Conservation (phyloP, 1,140 invertebrate genomes). For the Globodera rostochiensis region DNA sequence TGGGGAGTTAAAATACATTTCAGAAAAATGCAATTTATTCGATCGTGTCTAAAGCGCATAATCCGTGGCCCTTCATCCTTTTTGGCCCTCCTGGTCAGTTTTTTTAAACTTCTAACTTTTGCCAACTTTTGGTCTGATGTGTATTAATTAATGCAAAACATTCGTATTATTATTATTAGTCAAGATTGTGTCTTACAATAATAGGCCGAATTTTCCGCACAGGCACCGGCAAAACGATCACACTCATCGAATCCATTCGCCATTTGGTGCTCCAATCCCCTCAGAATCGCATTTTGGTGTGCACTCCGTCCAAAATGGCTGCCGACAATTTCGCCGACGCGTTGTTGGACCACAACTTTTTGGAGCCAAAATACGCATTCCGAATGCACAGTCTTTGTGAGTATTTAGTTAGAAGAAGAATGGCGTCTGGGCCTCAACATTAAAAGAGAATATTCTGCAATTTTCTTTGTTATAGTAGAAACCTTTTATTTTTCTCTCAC, state of each 20-base stretch:
- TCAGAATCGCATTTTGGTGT: slow-evolving; percentile 36
- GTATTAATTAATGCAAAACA: too few species aligned
- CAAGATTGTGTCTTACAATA: neutral
- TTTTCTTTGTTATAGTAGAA: too few species aligned
- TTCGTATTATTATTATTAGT: slow-evolving; percentile 6
- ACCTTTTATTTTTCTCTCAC: too few species aligned
- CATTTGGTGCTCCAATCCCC: slow-evolving; percentile 30
- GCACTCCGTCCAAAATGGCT: slow-evolving; percentile 44
- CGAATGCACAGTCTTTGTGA: slow-evolving; percentile 42
- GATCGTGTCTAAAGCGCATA: slow-evolving; percentile 29
- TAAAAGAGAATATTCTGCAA: too few species aligned
- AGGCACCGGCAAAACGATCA: slow-evolving; percentile 43
- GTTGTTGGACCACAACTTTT: slow-evolving; percentile 28
- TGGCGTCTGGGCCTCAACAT: too few species aligned
- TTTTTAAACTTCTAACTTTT: too few species aligned
- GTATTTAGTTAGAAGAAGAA: neutral
- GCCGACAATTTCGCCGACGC: slow-evolving; percentile 44
- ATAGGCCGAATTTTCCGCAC: neutral
- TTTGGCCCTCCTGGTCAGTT: slow-evolving; percentile 41
- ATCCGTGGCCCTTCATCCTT: slow-evolving; percentile 34
- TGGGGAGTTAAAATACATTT: neutral
- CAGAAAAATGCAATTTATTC: slow-evolving; percentile 39
- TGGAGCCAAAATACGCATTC: slow-evolving; percentile 41
- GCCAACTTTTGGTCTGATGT: too few species aligned
- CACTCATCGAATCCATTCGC: slow-evolving; percentile 38